Base-by-base conservation (phyloP, 2,113 vertebrate genomes). In the Thomomys bottae region DNA sequence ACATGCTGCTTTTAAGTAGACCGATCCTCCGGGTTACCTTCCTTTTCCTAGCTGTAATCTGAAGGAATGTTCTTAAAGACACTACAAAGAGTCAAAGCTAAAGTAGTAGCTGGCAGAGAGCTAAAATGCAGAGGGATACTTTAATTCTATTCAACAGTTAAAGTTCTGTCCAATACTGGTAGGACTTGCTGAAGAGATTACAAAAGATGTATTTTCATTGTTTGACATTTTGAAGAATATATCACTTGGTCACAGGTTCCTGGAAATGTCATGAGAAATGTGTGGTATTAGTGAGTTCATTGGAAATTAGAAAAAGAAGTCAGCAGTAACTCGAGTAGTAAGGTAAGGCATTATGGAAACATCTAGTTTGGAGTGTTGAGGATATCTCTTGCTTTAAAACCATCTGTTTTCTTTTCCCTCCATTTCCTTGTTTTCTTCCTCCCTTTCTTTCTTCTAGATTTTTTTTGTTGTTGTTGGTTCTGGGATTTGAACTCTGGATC, bases 141-240 rank as follows among this genome's bases (percentile, higher is more conserved):
- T 73, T 30, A 75, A 57, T 81, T 79, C 90, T 59, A 5, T 40
- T 92, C 81, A 68, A 82, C 17, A 23, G 8, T 89, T 79, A 92
- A 3, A 32, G 89, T 89, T 91, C 34, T 81, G n/a, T 78, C 23
- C 64, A 78, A 23, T 38, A 80, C 42, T 57, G 4, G 49, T 54
- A 66, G 57, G 26, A 73, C 30, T 73, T 76, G 38, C 34, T n/a
- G 70, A 85, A 72, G 32, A 36, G 49, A 82, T 71, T 76, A 34
- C 54, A 77, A 71, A 70, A 85, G 75, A 67, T 10, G 9, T 66
- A 42, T 66, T 82, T 49, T 71, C 17, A 54, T 9, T 67, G 12
- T 71, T 54, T n/a, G 32, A 15, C 45, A 32, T 59, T 76, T 92
- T 9, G 28, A 42, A 90, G 61, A 70, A 34, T 40, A 57, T 23